Base-by-base conservation (phyloP, 1,140 invertebrate genomes). In the Muscidifurax raptorellus region DNA sequence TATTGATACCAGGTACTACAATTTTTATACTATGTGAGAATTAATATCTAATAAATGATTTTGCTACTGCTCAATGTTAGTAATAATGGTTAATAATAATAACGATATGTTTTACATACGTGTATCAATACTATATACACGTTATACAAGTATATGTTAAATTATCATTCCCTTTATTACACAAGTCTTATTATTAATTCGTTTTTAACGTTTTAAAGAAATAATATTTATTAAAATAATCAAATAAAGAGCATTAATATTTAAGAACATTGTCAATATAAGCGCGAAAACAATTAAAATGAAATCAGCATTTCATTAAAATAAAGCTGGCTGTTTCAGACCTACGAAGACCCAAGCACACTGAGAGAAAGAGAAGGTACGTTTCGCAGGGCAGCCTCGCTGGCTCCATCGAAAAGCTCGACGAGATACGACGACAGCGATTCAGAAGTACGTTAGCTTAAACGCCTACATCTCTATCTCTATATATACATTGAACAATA, bases 401-500 rank as follows among this genome's bases (percentile, higher is more conserved):
- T 87, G 67, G 88, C 88, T 15, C 85, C 85, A 15, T 88, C 90
- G 12, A 90, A 88, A 86, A 85, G 85, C 80, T 90, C 90, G 9
- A 89, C 88, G 47, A 88, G 85, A 88, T 90, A 89, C 72, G 91
- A 92, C 13, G 91, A 92, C 66, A 92, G 90, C 86, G 92, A 93
- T 81, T 89, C 86, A 44, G 92, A 93, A 91, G 92, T 93, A 91
- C 66, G 85, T 78, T 74, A 86, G 86, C 75, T 82, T 78, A 75
- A 12, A 75, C 74, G 86, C 18, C 52, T 59, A 22, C n/a, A n/a
- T 22, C 22, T 22, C 52, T 59, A 3, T 59, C 52, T 59, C 15
- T 47, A 47, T 13, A 47, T 47, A 47, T 15, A 47, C 2, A 47
- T 47, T 18, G 13, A 18, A 47, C 12, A 13, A 15, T 47, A 91